These are phyloP conservation scores for Amiota minor DNA, from an alignment of 2,888 invertebrate species.

Conservation along the genomic window DNA sequence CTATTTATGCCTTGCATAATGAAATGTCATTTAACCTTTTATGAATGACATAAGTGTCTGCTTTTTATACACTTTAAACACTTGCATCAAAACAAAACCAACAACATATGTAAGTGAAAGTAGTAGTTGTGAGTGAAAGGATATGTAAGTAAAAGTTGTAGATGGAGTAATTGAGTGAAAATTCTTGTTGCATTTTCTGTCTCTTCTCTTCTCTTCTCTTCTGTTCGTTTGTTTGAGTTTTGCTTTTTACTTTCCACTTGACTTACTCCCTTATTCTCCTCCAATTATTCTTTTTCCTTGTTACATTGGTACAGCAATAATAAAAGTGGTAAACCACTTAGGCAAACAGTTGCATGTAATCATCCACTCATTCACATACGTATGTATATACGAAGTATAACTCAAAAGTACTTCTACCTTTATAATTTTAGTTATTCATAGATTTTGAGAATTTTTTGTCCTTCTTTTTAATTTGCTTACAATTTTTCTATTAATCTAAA, in stretches of 20 bases:
- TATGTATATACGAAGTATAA: background rate
- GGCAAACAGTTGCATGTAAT: constrained; percentile 4
- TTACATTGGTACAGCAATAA: constrained; percentile 8
- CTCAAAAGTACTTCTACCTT: no score
- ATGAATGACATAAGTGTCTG: background rate
- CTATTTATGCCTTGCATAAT: no score
- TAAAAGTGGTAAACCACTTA: constrained; percentile 21
- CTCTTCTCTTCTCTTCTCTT: no score
- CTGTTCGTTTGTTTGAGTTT: no score
- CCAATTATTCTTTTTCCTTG: constrained; percentile 16
- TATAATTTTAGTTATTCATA: no score
- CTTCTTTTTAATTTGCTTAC: no score
- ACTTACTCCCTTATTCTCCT: background rate
- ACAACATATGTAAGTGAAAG: background rate
- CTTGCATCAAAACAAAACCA: no score
- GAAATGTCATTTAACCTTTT: background rate
- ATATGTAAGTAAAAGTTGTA: no score
- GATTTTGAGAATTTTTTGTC: no score
- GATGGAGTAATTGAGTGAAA: background rate
- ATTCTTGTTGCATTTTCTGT: background rate
- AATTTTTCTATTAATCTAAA: no score
- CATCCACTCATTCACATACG: background rate
- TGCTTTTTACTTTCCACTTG: no score
- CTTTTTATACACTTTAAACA: background rate
- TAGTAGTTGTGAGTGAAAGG: background rate